Evolutionary conservation across 1,140 invertebrate genomes (phyloP).

Genomic region (Drosophila navojoa): DNA sequence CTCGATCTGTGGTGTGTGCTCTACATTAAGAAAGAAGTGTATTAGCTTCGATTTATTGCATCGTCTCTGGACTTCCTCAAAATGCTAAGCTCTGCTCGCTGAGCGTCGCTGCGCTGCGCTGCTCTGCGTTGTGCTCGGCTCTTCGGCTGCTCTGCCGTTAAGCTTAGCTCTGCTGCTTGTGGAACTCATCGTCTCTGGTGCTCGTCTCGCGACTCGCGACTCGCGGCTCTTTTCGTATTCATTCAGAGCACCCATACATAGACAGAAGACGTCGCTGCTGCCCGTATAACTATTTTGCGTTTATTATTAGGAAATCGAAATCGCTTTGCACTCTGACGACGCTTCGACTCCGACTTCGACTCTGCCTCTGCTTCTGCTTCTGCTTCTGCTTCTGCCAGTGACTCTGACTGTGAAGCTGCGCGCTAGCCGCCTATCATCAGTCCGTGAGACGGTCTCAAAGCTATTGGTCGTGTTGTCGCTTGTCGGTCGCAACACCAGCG

Average conservation of each 20-base stretch:
- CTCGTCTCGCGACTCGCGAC: slow-evolving; percentile 44
- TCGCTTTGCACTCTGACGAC: slow-evolving; percentile 51
- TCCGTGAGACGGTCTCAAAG: slow-evolving; percentile 83
- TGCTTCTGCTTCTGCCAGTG: slow-evolving; percentile 30
- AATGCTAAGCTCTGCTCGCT: slow-evolving; percentile 11
- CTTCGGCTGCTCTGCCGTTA: slow-evolving; percentile 9
- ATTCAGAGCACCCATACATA: slow-evolving; percentile 81
- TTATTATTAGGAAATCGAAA: slow-evolving; percentile 82
- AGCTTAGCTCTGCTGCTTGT: slow-evolving; percentile 31
- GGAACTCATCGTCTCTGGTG: slow-evolving; percentile 53
- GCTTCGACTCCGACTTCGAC: slow-evolving; percentile 31
- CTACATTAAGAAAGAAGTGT: slow-evolving; percentile 82
- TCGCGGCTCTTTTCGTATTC: slow-evolving; percentile 69
- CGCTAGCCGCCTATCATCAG: slow-evolving; percentile 76
- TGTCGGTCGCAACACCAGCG: slow-evolving; percentile 66
- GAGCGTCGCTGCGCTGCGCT: slow-evolving; percentile 3
- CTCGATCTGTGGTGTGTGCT: slow-evolving; percentile 52
- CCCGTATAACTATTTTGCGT: slow-evolving; percentile 74
- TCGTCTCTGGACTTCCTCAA: slow-evolving; percentile 56
- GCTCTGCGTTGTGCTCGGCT: slow-evolving; percentile 2
- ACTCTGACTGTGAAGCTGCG: slow-evolving; percentile 69
- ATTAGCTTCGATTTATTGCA: slow-evolving; percentile 83
- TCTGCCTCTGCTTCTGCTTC: slow-evolving; percentile 33
- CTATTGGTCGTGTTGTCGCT: slow-evolving; percentile 83
- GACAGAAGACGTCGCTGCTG: slow-evolving; percentile 66